phyloP scores from a whole-genome alignment of 2,797 vertebrate species.

The Spea hammondii region DNA sequence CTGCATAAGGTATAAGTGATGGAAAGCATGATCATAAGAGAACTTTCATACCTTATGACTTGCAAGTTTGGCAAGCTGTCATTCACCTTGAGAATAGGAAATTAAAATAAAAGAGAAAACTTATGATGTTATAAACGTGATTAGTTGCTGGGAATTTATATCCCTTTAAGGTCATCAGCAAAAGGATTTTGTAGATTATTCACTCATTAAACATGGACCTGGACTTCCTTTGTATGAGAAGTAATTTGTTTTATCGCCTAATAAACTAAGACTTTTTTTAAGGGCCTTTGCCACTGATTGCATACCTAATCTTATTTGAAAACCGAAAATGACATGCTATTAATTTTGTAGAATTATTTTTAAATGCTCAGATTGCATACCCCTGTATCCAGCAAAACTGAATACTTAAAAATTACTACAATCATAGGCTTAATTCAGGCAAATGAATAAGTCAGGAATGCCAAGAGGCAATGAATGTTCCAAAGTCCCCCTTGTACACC shows the following conservation, averaged over 20 bases:
- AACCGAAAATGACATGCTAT: neutral
- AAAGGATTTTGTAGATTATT: neutral
- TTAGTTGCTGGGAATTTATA: too few species aligned
- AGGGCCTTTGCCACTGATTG: neutral
- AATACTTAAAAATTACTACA: neutral
- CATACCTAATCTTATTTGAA: conserved; percentile 11
- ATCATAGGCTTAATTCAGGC: too few species aligned
- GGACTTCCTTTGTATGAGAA: neutral
- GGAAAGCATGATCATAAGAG: too few species aligned
- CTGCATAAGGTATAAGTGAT: too few species aligned
- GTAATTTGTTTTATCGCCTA: conserved; percentile 11
- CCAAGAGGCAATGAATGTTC: conserved; percentile 4
- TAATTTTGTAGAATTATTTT: neutral
- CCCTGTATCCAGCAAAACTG: neutral
- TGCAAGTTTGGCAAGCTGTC: too few species aligned
- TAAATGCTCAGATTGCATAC: neutral
- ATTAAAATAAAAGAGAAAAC: too few species aligned
- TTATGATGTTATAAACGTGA: too few species aligned
- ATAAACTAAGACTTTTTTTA: conserved; percentile 7
- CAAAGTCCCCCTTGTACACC: conserved; percentile 52
- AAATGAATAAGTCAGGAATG: too few species aligned
- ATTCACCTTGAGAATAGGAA: too few species aligned
- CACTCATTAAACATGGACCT: neutral
- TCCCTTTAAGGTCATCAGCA: neutral
- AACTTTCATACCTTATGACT: too few species aligned